Percentiles rank a stretch among this genome's conserved stretches.
Conservation (phyloP, 2,888 invertebrate species). For the Megaustenia siamemsis region DNA sequence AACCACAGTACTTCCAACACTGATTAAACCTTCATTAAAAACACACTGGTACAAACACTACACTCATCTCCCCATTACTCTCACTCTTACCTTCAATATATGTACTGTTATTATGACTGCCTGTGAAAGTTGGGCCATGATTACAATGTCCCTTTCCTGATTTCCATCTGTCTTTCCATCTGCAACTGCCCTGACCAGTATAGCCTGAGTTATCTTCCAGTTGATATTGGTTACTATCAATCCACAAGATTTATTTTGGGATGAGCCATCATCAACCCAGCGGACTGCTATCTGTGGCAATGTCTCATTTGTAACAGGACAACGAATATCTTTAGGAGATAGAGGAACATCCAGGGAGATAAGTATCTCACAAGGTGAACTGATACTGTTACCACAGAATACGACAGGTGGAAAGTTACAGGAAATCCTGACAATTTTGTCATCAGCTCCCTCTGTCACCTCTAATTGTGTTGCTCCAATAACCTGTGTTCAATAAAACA, state of each 20-base stretch:
- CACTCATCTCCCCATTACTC: not conserved
- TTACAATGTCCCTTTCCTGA: conserved; percentile 54
- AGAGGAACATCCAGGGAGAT: conserved; percentile 46
- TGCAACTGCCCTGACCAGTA: conserved; percentile 61
- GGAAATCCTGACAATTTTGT: conserved; percentile 57
- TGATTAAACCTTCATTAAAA: not conserved
- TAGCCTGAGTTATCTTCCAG: conserved; percentile 59
- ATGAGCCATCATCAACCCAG: conserved; percentile 35
- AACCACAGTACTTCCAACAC: too few species aligned
- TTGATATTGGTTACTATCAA: conserved; percentile 59
- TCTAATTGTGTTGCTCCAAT: conserved; percentile 53
- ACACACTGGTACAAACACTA: not conserved
- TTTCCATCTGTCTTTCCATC: conserved; percentile 64
- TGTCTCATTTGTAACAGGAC: conserved; percentile 47
- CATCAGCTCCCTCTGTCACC: conserved; percentile 61
- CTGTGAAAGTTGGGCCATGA: conserved; percentile 44
- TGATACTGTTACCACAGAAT: conserved; percentile 57
- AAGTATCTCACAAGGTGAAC: conserved; percentile 31
- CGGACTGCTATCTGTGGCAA: conserved; percentile 57
- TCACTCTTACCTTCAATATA: conserved; percentile 37
- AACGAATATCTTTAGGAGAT: conserved; percentile 48
- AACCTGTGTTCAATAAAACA: conserved; percentile 30
- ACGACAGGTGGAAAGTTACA: conserved; percentile 61
- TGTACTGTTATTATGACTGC: conserved; percentile 31
- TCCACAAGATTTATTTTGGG: conserved; percentile 54